Conservation (phyloP, 2,888 invertebrate genomes). For the Rhodophaea formosa region DNA sequence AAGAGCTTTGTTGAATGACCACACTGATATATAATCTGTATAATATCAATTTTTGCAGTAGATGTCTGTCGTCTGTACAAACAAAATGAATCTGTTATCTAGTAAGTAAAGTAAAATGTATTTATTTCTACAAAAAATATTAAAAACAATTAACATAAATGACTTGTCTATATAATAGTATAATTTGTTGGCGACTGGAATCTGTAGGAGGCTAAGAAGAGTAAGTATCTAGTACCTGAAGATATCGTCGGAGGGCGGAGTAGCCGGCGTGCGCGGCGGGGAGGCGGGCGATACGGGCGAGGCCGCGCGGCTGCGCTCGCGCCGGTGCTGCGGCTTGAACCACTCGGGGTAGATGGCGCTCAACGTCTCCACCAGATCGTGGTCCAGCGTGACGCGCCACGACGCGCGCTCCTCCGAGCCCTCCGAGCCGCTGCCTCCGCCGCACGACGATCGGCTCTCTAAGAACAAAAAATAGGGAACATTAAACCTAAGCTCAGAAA, state of each 20-base stretch:
- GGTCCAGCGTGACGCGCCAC: slow-evolving; percentile 96
- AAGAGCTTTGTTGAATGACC: no score
- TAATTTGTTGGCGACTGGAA: no score
- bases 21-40: no score
- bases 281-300: slow-evolving; percentile 62
- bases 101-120: no score
- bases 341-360: slow-evolving; percentile 96
- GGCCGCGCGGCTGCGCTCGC: slow-evolving; percentile 64
- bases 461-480: slow-evolving; percentile 45
- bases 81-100: no score
- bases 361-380: slow-evolving; percentile 95
- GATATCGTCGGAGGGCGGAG: slow-evolving; percentile 68
- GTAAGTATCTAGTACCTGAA: no score
- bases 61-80: no score
- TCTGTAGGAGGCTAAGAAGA: no score
- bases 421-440: slow-evolving; percentile 87
- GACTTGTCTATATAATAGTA: no score
- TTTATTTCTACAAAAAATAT: no score
- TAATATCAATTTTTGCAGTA: no score
- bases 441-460: slow-evolving; percentile 90
- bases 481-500: background rate
- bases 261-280: slow-evolving; percentile 55
- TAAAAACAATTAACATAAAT: no score
- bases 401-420: slow-evolving; percentile 87
- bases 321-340: slow-evolving; percentile 85